Evolutionary conservation across 2,113 vertebrate genomes (phyloP), one percentile per base, ranked within the genome.

Genomic region (human): DNA sequence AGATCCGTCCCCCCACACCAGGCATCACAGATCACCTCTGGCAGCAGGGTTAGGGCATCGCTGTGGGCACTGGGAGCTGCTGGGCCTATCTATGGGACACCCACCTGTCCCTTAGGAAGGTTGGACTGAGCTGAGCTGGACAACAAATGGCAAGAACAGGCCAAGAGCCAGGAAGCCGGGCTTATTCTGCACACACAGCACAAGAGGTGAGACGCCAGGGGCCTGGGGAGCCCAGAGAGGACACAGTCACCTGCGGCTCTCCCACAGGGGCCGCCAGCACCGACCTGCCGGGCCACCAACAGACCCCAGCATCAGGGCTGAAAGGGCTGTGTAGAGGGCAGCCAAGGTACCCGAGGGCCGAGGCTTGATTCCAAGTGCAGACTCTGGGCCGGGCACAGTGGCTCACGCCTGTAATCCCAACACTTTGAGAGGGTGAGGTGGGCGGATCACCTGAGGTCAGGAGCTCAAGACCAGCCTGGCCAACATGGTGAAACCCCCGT

Each of bases 131-230:
- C n/a, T 3, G 2, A 76, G 61, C 45, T 11, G 7, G 43, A 68
- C 17, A n/a, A 35, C 0, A 23, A 13, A 27, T 0, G 18, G 32
- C 27, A 30, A 18, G 23, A 43, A 52, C 40, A 57, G 68, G 35
- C 55, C 0, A 0, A 12, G 2, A 38, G 25, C 78, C 50, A 38
- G n/a, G 72, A 11, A 6, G 3, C n/a, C 6, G 12, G 23, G 50
- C 10, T 38, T 30, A 9, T 7, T 32, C 59, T 32, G n/a, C 23
- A 57, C 4, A 14, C 40, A 2, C 5, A 3, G 64, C 10, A 8
- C 6, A 1, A 27, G 20, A 48, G 40, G 30, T 23, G 57, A 14
- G 23, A 61, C 16, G 27, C n/a, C 17, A 1, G 2, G 61, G 27
- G 18, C 57, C 43, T 16, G 11, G 55, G n/a, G 23, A 23, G 45